Percentiles rank a stretch among this genome's conserved stretches.
These are phyloP conservation scores for Hippocampus comes DNA, from an alignment of 2,113 vertebrate genomes.

Conservation along the genomic window DNA sequence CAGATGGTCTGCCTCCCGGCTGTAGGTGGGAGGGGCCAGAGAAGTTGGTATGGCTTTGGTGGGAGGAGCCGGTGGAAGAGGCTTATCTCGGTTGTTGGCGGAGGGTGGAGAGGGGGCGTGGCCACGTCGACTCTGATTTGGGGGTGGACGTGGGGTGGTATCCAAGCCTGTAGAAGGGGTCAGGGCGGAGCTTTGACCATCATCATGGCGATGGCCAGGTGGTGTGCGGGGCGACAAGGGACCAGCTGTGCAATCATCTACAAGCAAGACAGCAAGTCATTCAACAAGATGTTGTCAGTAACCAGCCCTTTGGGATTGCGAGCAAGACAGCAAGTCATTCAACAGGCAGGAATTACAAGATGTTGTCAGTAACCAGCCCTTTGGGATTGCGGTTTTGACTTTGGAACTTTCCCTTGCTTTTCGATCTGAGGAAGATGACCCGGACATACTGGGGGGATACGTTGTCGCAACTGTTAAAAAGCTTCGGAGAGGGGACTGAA, in stretches of 20 bases:
- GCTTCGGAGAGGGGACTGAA: no score
- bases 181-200: constrained; percentile 72
- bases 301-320: no score
- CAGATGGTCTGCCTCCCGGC: constrained; percentile 78
- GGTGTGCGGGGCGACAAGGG: constrained; percentile 78
- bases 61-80: constrained; percentile 67
- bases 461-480: no score
- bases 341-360: neutral
- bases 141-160: constrained; percentile 76
- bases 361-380: no score
- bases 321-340: neutral
- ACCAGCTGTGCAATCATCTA: constrained; percentile 73
- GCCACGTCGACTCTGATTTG: constrained; percentile 66
- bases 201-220: constrained; percentile 70
- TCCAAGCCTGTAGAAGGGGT: constrained; percentile 68
- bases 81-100: constrained; percentile 76
- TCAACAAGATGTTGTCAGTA: neutral
- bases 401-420: no score
- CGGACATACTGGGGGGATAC: no score
- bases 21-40: constrained; percentile 80
- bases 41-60: constrained; percentile 77
- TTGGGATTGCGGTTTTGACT: no score
- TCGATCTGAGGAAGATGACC: no score
- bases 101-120: constrained; percentile 72
- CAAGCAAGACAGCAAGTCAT: neutral